Evolutionary conservation across 2,113 vertebrate genomes (phyloP), one percentile per base, ranked within the genome.

Genomic region (Ia io): DNA sequence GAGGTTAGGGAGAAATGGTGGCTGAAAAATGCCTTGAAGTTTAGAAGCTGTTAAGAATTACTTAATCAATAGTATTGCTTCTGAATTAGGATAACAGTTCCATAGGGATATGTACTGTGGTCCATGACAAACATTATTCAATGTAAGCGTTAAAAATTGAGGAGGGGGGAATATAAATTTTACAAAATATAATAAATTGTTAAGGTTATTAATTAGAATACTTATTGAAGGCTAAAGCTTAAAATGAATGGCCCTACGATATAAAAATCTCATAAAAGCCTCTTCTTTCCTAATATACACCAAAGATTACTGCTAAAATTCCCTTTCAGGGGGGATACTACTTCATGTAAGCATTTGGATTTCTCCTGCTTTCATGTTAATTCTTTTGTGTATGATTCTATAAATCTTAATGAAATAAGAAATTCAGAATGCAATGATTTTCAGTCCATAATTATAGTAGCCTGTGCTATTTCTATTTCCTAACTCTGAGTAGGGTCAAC

Each of bases 21-120:
- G 96, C 96, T 97, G 93, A 97, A 98, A 98, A 96, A 88, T 77
- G 76, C 49, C 94, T 96, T 94, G 73, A 84, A 91, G 71, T 96
- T 95, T 97, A 92, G 88, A 98, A 97, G 85, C 69, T 95, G 53
- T 67, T 73, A 94, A 97, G 91, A 94, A 97, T 76, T 91, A 90
- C 87, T 97, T 98, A 97, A 98, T 98, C 97, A 98, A 96, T 94
- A 93, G 69, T 76, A 97, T 84, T 96, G 96, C 73, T 95, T 97
- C 84, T 98, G 53, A 97, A 97, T 28, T 94, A 92, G 88, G 35
- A 82, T 96, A 97, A 92, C 40, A 1, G 11, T 84, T 77, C 95
- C 9, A 87, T 0, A 95, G 93, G 78, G 95, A 76, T 25, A 94
- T 67, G 30, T 93, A 71, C 82, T 95, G 42, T 40, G 83, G 93